A percentile compares a stretch with the other conserved stretches of the same genome.
These are phyloP conservation scores for Noctua comes DNA, from an alignment of 2,888 invertebrate genomes.

Conservation along the genomic window DNA sequence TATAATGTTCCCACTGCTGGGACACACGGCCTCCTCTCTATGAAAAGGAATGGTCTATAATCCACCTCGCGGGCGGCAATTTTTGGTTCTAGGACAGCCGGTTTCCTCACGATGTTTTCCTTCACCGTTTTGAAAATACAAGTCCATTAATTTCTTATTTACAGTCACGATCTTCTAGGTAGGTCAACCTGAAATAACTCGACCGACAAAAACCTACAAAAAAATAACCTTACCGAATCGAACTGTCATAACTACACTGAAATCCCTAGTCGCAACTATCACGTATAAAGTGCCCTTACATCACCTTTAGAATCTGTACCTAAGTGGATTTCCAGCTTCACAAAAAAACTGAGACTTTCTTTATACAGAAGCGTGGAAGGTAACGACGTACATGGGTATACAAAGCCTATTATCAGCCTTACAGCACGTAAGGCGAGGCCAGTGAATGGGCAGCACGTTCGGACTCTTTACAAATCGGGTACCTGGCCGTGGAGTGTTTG, in stretches of 20 bases:
- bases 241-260: conserved; percentile 19
- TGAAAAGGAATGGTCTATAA: no score
- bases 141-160: background rate
- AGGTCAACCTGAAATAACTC: background rate
- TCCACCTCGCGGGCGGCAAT: no score
- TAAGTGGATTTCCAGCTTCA: conserved; percentile 57
- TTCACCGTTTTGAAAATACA: no score
- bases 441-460: conserved; percentile 61
- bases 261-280: conserved; percentile 17
- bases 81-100: no score
- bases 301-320: conserved; percentile 24
- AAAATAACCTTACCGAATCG: background rate
- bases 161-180: background rate
- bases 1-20: no score
- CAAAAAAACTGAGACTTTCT: conserved; percentile 49
- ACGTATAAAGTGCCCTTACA: conserved; percentile 20
- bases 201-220: background rate
- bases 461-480: conserved; percentile 68
- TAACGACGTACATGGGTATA: conserved; percentile 49
- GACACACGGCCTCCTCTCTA: no score
- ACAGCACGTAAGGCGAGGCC: conserved; percentile 43
- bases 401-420: conserved; percentile 57
- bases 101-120: no score
- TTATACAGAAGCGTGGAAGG: conserved; percentile 17
- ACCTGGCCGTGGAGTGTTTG: conserved; percentile 62